These are phyloP conservation scores for Gryllus bimaculatus DNA, from an alignment of 1,140 invertebrate genomes.

Conservation along the genomic window DNA sequence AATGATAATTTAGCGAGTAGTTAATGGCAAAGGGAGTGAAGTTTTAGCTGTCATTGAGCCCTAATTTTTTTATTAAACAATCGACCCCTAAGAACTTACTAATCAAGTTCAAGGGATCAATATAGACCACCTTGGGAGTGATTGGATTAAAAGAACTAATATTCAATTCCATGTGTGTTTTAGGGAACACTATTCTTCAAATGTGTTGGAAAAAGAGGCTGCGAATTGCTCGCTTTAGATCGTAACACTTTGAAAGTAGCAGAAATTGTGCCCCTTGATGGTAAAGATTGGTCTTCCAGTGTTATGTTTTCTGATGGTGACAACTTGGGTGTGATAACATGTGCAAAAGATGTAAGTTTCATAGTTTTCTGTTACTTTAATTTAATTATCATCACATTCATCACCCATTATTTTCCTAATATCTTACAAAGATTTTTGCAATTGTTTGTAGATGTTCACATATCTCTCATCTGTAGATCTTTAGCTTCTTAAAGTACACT, in stretches of 20 bases:
- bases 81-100: background rate
- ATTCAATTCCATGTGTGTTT: slow-evolving; percentile 18
- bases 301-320: slow-evolving; percentile 81
- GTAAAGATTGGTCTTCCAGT: slow-evolving; percentile 49
- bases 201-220: slow-evolving; percentile 26
- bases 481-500: no score
- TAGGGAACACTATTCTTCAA: slow-evolving; percentile 49
- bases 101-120: background rate
- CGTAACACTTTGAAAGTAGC: slow-evolving; percentile 35
- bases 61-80: no score
- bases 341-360: slow-evolving; percentile 65
- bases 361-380: background rate
- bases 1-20: no score
- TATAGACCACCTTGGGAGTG: no score
- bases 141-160: background rate
- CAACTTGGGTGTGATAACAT: slow-evolving; percentile 66
- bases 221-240: slow-evolving; percentile 37
- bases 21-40: no score
- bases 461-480: no score
- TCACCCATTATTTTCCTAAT: no score
- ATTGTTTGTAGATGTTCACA: no score
- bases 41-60: no score
- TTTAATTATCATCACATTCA: background rate
- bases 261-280: slow-evolving; percentile 47
- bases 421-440: no score